Conservation (phyloP, 2,888 invertebrate species). For the Pristionchus japonicus region DNA sequence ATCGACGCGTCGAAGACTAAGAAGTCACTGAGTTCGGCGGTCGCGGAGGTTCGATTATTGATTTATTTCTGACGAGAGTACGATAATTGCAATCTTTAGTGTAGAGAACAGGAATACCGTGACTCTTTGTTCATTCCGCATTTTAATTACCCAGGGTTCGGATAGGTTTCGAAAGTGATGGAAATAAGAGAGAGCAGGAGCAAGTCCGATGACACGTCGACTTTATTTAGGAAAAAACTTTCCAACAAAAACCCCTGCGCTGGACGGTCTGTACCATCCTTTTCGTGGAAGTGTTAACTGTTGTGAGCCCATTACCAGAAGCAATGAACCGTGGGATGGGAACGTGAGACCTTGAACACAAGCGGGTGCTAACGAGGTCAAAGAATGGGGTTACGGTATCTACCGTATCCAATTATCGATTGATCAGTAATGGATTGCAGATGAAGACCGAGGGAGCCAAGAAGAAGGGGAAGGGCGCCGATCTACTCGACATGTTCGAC, state of each 20-base stretch:
- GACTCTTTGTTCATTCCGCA: too few species aligned
- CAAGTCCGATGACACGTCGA: too few species aligned
- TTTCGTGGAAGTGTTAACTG: not conserved
- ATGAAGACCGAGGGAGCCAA: conserved; percentile 52
- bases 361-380: not conserved
- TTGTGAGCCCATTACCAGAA: not conserved
- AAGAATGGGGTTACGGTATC: not conserved
- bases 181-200: too few species aligned
- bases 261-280: too few species aligned
- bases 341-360: not conserved
- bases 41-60: conserved; percentile 52
- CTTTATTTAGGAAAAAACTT: too few species aligned
- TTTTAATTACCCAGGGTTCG: too few species aligned
- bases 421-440: conserved; percentile 47
- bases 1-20: conserved; percentile 59
- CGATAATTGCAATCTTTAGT: too few species aligned
- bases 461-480: conserved; percentile 63
- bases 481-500: conserved; percentile 72
- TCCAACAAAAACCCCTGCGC: too few species aligned
- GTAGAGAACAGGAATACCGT: too few species aligned
- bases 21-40: conserved; percentile 56
- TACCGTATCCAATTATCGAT: not conserved
- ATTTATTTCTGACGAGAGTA: too few species aligned
- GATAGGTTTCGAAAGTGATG: not conserved
- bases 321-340: not conserved